These are phyloP conservation scores for Ips nitidus DNA, from an alignment of 1,140 invertebrate genomes.

Conservation along the genomic window DNA sequence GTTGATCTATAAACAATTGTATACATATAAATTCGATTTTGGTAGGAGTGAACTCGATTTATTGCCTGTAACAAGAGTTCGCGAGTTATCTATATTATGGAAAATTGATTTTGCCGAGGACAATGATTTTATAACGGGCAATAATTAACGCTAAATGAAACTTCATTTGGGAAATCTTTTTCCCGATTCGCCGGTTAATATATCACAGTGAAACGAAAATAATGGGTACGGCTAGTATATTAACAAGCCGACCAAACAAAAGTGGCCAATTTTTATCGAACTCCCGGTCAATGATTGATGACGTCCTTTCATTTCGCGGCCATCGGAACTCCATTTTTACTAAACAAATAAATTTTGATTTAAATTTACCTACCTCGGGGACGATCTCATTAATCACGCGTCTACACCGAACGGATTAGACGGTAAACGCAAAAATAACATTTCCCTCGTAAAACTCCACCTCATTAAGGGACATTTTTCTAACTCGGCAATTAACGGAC, in stretches of 20 bases:
- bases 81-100: background rate
- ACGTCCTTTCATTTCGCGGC: slow-evolving; percentile 11
- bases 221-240: slow-evolving; percentile 5
- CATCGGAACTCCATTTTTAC: slow-evolving; percentile 14
- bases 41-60: background rate
- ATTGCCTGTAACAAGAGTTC: background rate
- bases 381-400: slow-evolving; percentile 8
- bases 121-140: slow-evolving; percentile 1
- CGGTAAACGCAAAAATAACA: background rate
- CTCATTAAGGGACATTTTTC: slow-evolving; percentile 8
- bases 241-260: slow-evolving; percentile 13
- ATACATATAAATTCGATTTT: background rate
- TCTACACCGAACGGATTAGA: background rate
- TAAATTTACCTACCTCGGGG: slow-evolving; percentile 13
- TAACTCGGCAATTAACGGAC: slow-evolving; percentile 6
- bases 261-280: slow-evolving; percentile 20
- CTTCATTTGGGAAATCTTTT: slow-evolving; percentile 3
- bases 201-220: slow-evolving; percentile 3
- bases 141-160: slow-evolving; percentile 1
- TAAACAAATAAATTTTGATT: slow-evolving; percentile 19
- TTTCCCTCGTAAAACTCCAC: background rate
- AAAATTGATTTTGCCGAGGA: background rate
- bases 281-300: slow-evolving; percentile 11
- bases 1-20: background rate
- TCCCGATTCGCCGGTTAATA: slow-evolving; percentile 4